These are phyloP conservation scores for Siniperca chuatsi DNA, from an alignment of 2,113 vertebrate genomes.

Conservation along the genomic window DNA sequence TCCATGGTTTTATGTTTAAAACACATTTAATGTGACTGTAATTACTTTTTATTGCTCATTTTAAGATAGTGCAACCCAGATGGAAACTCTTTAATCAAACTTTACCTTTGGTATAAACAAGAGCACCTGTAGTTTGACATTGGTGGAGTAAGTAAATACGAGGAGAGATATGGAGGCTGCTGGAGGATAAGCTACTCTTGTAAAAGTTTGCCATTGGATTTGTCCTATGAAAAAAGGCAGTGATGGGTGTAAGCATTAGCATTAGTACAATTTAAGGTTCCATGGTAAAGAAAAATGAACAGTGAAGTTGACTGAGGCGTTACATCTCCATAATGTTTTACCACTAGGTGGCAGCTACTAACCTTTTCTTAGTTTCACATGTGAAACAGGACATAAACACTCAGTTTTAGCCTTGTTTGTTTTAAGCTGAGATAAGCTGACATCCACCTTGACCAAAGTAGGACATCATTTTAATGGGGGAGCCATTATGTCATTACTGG, in stretches of 20 bases:
- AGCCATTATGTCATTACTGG: background rate
- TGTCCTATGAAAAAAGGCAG: background rate
- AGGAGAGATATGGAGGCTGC: background rate
- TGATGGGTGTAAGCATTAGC: background rate
- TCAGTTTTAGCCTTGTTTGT: background rate
- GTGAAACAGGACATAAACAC: background rate
- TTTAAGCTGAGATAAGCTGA: background rate
- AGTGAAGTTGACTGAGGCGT: background rate
- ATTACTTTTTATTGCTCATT: background rate
- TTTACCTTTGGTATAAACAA: background rate
- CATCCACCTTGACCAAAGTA: background rate
- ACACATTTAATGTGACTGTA: background rate
- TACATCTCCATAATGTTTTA: background rate
- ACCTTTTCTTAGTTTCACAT: background rate
- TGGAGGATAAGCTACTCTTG: background rate
- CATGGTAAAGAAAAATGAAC: background rate
- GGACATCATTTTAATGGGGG: background rate
- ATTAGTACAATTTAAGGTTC: background rate
- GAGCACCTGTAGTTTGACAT: constrained; percentile 14
- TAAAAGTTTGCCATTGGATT: background rate
- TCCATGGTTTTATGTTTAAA: background rate
- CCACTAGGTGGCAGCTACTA: background rate
- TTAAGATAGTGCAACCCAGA: background rate
- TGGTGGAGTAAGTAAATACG: constrained; percentile 43
- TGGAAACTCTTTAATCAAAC: background rate